Conservation (phyloP, 1,140 invertebrate genomes). For the Battus philenor region DNA sequence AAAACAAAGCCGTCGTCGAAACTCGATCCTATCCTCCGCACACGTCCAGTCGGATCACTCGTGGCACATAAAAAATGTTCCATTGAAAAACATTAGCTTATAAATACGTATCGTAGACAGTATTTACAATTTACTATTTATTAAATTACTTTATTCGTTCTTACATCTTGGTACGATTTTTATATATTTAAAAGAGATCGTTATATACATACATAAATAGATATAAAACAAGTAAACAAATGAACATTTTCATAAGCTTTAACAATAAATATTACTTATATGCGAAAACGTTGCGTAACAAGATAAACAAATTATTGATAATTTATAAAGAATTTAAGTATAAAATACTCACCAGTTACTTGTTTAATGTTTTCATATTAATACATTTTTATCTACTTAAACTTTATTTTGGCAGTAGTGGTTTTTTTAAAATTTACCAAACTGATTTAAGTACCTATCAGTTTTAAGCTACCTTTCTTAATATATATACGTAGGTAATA, state of each 20-base stretch:
- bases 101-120: constrained; percentile 55
- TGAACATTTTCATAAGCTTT: constrained; percentile 22
- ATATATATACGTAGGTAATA: constrained; percentile 49
- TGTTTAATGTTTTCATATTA: constrained; percentile 59
- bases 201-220: too few relatives aligned
- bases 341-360: constrained; percentile 49
- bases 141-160: constrained; percentile 36
- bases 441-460: constrained; percentile 25
- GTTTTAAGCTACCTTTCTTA: constrained; percentile 53
- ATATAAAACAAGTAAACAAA: constrained; percentile 19
- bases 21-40: constrained; percentile 19
- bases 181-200: constrained; percentile 20
- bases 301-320: constrained; percentile 18
- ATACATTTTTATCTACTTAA: constrained; percentile 67
- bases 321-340: constrained; percentile 54
- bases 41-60: constrained; percentile 27
- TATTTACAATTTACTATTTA: constrained; percentile 64
- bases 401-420: constrained; percentile 27
- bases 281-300: constrained; percentile 25
- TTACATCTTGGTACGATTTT: constrained; percentile 44
- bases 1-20: constrained; percentile 7
- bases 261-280: constrained; percentile 33
- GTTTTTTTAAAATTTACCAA: constrained; percentile 24
- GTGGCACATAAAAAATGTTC: constrained; percentile 40
- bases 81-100: constrained; percentile 62